A percentile compares a stretch with the other conserved stretches of the same genome.
phyloP scores from a whole-genome alignment of 2,888 invertebrate genomes.

The Liodrosophila aerea region DNA sequence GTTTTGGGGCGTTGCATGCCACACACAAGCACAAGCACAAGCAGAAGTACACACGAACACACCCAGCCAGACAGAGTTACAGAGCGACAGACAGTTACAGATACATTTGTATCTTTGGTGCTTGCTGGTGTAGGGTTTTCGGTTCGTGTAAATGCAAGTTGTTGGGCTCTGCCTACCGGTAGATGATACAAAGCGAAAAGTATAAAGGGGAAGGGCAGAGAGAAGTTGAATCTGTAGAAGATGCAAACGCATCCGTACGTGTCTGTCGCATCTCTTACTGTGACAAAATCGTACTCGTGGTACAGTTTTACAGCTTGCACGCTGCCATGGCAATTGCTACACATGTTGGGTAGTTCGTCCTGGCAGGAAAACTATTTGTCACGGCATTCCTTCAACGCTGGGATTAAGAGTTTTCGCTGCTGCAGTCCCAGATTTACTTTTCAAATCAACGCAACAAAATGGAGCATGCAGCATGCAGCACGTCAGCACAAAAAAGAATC shows the following conservation, averaged over 20 bases:
- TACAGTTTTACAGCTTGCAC: slow-evolving; percentile 19
- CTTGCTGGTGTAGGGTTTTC: slow-evolving; percentile 15
- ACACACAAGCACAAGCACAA: slow-evolving; percentile 27
- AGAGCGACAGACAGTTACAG: slow-evolving; percentile 24
- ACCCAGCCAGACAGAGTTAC: neutral
- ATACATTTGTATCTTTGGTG: slow-evolving; percentile 63
- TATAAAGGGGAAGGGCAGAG: slow-evolving; percentile 27
- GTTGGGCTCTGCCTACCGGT: slow-evolving; percentile 32
- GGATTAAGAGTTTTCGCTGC: slow-evolving; percentile 61
- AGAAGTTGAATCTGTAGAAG: too few species aligned
- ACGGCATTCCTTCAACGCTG: slow-evolving; percentile 69
- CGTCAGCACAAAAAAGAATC: slow-evolving; percentile 6
- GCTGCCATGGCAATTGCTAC: slow-evolving; percentile 45
- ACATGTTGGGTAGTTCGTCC: slow-evolving; percentile 40
- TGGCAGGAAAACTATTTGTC: slow-evolving; percentile 74
- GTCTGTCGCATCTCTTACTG: slow-evolving; percentile 60
- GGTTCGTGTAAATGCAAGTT: slow-evolving; percentile 55
- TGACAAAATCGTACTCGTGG: slow-evolving; percentile 67
- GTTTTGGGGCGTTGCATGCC: slow-evolving; percentile 68
- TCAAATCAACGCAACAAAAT: slow-evolving; percentile 16
- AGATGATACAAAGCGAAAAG: slow-evolving; percentile 1
- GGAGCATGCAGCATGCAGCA: neutral
- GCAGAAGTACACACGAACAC: neutral
- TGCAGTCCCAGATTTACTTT: slow-evolving; percentile 44
- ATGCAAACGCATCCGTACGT: slow-evolving; percentile 68